These are phyloP conservation scores for Pituophis catenifer DNA, from an alignment of 2,113 vertebrate genomes.

Conservation along the genomic window DNA sequence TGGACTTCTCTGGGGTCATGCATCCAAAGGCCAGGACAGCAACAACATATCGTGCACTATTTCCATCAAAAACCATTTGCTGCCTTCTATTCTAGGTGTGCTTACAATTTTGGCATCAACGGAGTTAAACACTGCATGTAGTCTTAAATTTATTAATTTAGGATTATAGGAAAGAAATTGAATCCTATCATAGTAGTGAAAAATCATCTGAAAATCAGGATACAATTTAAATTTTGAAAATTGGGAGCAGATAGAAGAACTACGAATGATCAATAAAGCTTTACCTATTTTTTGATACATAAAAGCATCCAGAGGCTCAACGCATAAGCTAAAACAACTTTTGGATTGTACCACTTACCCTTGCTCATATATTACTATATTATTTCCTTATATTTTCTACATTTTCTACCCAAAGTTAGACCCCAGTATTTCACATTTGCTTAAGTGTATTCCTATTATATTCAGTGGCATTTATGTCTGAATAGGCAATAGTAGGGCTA, in stretches of 20 bases:
- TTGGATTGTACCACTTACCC: not conserved
- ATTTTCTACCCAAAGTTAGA: not conserved
- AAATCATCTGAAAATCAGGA: not conserved
- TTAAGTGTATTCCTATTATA: not conserved
- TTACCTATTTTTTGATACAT: not conserved
- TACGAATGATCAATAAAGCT: not conserved
- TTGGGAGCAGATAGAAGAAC: not conserved
- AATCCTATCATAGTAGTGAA: not conserved
- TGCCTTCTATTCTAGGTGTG: not conserved
- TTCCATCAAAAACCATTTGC: not conserved
- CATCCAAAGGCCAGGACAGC: conserved; percentile 4
- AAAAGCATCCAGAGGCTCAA: not conserved
- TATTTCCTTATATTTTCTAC: not conserved
- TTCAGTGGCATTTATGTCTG: not conserved
- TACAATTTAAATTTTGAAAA: not conserved
- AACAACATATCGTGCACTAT: not conserved
- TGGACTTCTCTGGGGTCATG: not conserved
- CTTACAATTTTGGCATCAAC: not conserved
- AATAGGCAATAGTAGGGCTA: not conserved
- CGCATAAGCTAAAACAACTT: not conserved
- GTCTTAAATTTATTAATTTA: not conserved
- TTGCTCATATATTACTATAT: not conserved
- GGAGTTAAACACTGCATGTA: not conserved
- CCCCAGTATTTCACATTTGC: not conserved
- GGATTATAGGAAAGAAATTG: not conserved